Evolutionary conservation across 1,140 invertebrate species (phyloP).

Genomic region (Papilio machaon): DNA sequence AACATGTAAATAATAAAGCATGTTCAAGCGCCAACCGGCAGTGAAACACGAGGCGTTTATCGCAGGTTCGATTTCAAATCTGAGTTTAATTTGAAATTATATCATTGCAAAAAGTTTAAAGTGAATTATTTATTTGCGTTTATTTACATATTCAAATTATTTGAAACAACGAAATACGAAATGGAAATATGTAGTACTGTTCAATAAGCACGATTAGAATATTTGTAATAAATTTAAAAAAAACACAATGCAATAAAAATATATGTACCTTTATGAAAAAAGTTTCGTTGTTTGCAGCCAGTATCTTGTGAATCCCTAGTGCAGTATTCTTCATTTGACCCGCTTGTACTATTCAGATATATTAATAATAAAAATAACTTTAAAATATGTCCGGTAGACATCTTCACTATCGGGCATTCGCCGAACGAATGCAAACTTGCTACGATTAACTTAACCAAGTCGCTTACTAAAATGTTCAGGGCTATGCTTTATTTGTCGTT

Average conservation of each 20-base stretch:
- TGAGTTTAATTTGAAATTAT: too few species aligned
- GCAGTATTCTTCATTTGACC: slow-evolving; percentile 47
- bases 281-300: slow-evolving; percentile 42
- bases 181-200: too few species aligned
- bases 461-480: slow-evolving; percentile 13
- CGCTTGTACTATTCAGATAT: slow-evolving; percentile 37
- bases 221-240: neutral
- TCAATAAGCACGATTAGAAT: neutral
- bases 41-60: too few species aligned
- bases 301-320: slow-evolving; percentile 41
- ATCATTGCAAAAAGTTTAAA: too few species aligned
- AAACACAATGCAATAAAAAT: neutral
- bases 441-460: slow-evolving; percentile 38
- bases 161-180: too few species aligned
- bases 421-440: slow-evolving; percentile 43
- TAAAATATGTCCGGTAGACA: slow-evolving; percentile 47
- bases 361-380: slow-evolving; percentile 48
- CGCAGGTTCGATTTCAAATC: too few species aligned
- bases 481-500: neutral
- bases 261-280: slow-evolving; percentile 46
- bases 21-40: too few species aligned
- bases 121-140: too few species aligned
- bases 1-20: too few species aligned
- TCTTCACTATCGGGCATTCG: slow-evolving; percentile 46
- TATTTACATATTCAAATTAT: too few species aligned